Conservation (phyloP, 1,140 invertebrate genomes). For the Oreohelix idahoensis region DNA sequence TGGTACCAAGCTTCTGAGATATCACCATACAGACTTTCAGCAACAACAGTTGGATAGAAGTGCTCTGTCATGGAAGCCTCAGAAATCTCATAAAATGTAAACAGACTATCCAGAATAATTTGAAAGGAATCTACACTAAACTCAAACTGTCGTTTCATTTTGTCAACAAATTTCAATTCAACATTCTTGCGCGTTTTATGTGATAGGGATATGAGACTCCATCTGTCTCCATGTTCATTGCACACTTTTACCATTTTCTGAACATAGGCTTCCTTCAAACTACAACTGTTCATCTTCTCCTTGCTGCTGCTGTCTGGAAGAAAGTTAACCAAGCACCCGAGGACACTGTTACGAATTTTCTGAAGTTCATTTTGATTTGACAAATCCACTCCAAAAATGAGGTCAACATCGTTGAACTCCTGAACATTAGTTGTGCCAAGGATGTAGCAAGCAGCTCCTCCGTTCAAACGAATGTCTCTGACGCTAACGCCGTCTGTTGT, state of each 20-base stretch:
- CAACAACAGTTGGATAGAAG: slow-evolving; percentile 96
- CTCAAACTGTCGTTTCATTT: slow-evolving; percentile 98
- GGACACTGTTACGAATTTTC: slow-evolving; percentile 92
- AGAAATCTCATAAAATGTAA: slow-evolving; percentile 95
- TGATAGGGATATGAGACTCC: slow-evolving; percentile 97
- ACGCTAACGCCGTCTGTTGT: slow-evolving; percentile 83
- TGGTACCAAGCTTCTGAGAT: slow-evolving; percentile 95
- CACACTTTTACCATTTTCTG: slow-evolving; percentile 99
- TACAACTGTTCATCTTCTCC: slow-evolving; percentile 93
- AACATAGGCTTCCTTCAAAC: slow-evolving; percentile 98
- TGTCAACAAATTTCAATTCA: slow-evolving; percentile 99
- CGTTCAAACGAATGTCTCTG: slow-evolving; percentile 95
- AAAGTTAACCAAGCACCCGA: slow-evolving; percentile 92
- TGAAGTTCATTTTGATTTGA: slow-evolving; percentile 80
- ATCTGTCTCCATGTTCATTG: slow-evolving; percentile 83
- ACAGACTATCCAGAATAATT: slow-evolving; percentile 95
- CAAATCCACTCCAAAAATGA: slow-evolving; percentile 97
- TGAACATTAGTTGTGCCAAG: slow-evolving; percentile 83
- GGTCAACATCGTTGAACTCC: slow-evolving; percentile 96
- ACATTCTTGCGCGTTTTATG: slow-evolving; percentile 88
- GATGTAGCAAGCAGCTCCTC: slow-evolving; percentile 95
- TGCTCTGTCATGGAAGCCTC: slow-evolving; percentile 90
- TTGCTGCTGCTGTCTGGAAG: slow-evolving; percentile 91
- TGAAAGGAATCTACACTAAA: slow-evolving; percentile 99
- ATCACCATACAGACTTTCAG: slow-evolving; percentile 98